A percentile compares a stretch with the other conserved stretches of the same genome.
phyloP scores from a whole-genome alignment of 1,140 invertebrate species.

The Drosophila bocki region DNA sequence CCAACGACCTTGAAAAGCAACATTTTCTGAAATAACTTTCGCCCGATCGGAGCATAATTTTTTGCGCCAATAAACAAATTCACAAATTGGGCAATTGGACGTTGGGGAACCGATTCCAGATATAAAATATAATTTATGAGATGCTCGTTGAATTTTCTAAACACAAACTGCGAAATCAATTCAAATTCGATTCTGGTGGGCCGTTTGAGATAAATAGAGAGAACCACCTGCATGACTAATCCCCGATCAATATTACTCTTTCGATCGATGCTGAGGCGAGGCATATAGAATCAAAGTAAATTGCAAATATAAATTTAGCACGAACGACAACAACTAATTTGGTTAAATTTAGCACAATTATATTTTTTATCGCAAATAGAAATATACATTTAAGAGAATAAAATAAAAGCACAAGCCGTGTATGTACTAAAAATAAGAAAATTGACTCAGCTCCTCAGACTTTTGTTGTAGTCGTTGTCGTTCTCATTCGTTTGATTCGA shows the following conservation, averaged over 20 bases:
- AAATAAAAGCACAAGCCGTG: constrained; percentile 37
- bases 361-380: constrained; percentile 42
- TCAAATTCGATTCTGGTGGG: constrained; percentile 16
- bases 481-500: constrained; percentile 34
- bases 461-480: constrained; percentile 60
- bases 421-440: constrained; percentile 71
- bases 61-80: constrained; percentile 69
- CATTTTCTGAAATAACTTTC: constrained; percentile 54
- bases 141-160: constrained; percentile 49
- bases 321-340: constrained; percentile 42
- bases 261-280: constrained; percentile 21
- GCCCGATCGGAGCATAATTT: constrained; percentile 65
- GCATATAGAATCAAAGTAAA: constrained; percentile 50
- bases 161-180: constrained; percentile 50
- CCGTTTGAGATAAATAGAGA: constrained; percentile 5
- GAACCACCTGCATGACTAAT: constrained; percentile 80
- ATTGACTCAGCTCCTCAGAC: constrained; percentile 66
- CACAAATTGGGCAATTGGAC: constrained; percentile 59
- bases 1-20: constrained; percentile 69
- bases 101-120: constrained; percentile 54
- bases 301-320: constrained; percentile 66
- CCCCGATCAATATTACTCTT: constrained; percentile 13
- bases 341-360: constrained; percentile 65
- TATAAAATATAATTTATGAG: constrained; percentile 68
- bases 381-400: constrained; percentile 50